Conservation (phyloP, 2,888 invertebrate species). For the Stegana nigrithorax region DNA sequence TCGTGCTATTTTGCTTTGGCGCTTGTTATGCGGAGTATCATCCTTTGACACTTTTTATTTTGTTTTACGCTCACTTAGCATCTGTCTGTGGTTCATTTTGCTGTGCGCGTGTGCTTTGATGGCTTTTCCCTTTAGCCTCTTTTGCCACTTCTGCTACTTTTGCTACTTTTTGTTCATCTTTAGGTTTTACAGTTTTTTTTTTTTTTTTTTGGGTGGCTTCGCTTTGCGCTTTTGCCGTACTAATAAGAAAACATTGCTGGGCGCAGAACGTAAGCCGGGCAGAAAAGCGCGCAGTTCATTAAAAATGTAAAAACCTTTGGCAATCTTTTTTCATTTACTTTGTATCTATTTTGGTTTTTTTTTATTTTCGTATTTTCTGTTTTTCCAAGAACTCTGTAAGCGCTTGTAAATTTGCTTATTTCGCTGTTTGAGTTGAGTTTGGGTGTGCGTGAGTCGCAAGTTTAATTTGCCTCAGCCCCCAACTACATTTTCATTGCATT, state of each 20-base stretch:
- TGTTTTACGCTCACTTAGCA: conserved; percentile 22
- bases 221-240: not conserved
- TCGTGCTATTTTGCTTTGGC: conserved; percentile 30
- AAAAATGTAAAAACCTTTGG: too few relatives aligned
- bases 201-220: conserved; percentile 39
- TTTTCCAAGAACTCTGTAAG: conserved; percentile 1
- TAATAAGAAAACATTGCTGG: not conserved
- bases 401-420: not conserved
- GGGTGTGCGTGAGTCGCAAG: not conserved
- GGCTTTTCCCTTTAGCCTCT: conserved; percentile 1
- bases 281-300: conserved; percentile 56
- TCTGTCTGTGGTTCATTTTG: conserved; percentile 35
- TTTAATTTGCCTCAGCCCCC: not conserved
- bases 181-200: conserved; percentile 30
- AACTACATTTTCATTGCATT: too few relatives aligned
- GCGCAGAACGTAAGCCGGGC: conserved; percentile 24
- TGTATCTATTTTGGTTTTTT: conserved; percentile 26
- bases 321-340: conserved; percentile 31
- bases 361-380: conserved; percentile 18
- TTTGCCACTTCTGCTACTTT: conserved; percentile 1
- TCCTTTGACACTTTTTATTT: conserved; percentile 45
- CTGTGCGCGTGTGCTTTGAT: too few relatives aligned
- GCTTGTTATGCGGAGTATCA: conserved; percentile 8
- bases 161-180: conserved; percentile 32
- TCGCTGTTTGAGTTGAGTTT: not conserved